Evolutionary conservation across 1,140 invertebrate genomes (phyloP).

Genomic region (Gonatopus flavifemur): DNA sequence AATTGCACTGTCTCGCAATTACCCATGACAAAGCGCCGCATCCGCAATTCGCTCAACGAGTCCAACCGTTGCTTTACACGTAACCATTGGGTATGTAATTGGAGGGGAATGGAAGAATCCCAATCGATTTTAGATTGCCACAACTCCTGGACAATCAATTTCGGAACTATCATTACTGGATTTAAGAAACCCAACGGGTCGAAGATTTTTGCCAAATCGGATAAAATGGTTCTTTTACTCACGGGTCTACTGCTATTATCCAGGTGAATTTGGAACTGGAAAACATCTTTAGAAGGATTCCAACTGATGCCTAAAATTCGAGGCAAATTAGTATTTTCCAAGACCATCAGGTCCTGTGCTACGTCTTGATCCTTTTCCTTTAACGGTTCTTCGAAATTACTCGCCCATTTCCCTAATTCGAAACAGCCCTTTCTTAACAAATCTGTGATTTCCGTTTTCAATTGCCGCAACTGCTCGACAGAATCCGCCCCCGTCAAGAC

Average conservation of each 20-base stretch:
- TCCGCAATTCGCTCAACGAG: too few species aligned
- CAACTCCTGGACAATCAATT: neutral
- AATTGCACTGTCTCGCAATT: neutral
- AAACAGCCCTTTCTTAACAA: slow-evolving; percentile 27
- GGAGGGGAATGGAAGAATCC: slow-evolving; percentile 25
- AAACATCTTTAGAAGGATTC: slow-evolving; percentile 22
- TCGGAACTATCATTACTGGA: too few species aligned
- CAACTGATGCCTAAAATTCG: slow-evolving; percentile 38
- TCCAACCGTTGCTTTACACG: too few species aligned
- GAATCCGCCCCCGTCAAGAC: slow-evolving; percentile 39
- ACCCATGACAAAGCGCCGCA: too few species aligned
- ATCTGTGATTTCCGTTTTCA: slow-evolving; percentile 14
- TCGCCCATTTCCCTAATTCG: slow-evolving; percentile 37
- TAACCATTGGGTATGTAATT: too few species aligned
- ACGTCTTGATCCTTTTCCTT: too few species aligned
- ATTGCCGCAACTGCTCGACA: slow-evolving; percentile 13
- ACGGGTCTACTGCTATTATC: slow-evolving; percentile 7
- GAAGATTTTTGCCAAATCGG: slow-evolving; percentile 26
- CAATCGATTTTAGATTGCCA: slow-evolving; percentile 26
- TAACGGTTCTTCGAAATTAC: too few species aligned
- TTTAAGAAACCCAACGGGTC: slow-evolving; percentile 42
- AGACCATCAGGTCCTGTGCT: too few species aligned
- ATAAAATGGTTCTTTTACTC: slow-evolving; percentile 36
- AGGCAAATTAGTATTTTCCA: too few species aligned
- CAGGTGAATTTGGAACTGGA: too few species aligned